phyloP scores from a whole-genome alignment of 2,888 invertebrate genomes.

The Spodoptera picta region DNA sequence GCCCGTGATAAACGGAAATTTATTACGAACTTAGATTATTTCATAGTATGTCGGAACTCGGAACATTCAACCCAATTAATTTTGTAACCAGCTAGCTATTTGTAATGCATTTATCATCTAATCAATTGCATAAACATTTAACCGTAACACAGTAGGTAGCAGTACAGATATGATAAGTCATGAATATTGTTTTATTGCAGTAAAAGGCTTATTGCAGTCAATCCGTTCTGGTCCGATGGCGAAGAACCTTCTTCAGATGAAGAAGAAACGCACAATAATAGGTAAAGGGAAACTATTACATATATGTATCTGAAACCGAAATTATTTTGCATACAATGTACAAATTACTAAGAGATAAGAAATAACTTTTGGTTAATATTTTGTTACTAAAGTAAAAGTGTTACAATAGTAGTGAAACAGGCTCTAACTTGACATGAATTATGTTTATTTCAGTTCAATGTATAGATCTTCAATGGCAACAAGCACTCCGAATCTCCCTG shows the following conservation, averaged over 20 bases:
- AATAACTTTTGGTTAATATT: too few species aligned
- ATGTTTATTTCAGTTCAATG: constrained; percentile 68
- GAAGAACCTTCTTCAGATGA: constrained; percentile 90
- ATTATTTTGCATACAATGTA: too few species aligned
- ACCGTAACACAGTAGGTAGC: too few species aligned
- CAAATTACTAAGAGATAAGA: too few species aligned
- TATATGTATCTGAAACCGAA: too few species aligned
- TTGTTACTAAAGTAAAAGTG: too few species aligned
- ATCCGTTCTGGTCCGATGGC: constrained; percentile 93
- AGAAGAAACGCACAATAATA: constrained; percentile 74
- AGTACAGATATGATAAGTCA: too few species aligned
- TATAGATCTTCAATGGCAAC: constrained; percentile 77
- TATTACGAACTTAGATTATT: background rate
- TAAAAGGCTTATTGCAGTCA: constrained; percentile 88
- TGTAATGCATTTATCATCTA: too few species aligned
- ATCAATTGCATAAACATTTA: too few species aligned
- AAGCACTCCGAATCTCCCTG: constrained; percentile 82
- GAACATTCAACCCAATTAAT: background rate
- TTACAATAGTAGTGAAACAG: too few species aligned
- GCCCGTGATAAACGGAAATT: constrained; percentile 11
- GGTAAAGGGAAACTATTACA: constrained; percentile 58
- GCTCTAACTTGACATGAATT: background rate
- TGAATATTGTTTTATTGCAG: constrained; percentile 63
- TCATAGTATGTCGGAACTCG: background rate
- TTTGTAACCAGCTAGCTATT: too few species aligned